These are phyloP conservation scores for Drosophila siamana DNA, from an alignment of 2,888 invertebrate species.

Conservation along the genomic window DNA sequence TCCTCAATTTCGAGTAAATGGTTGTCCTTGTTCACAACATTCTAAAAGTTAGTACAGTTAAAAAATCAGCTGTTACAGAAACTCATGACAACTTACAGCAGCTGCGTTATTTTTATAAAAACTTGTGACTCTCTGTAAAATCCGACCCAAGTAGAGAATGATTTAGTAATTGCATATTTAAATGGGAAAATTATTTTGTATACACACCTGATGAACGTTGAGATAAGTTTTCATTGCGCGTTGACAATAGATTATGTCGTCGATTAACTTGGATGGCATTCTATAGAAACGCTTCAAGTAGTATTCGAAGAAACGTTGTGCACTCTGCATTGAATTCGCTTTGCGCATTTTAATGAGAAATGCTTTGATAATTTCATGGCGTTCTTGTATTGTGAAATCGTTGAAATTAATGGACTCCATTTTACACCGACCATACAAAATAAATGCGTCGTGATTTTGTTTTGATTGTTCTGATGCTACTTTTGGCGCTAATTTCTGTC, in stretches of 20 bases:
- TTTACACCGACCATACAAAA: background rate
- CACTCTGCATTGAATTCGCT: conserved; percentile 51
- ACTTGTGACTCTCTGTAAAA: conserved; percentile 48
- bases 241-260: conserved; percentile 69
- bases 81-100: conserved; percentile 45
- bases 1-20: conserved; percentile 57
- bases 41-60: conserved; percentile 32
- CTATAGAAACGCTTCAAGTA: conserved; percentile 66
- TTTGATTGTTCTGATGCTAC: conserved; percentile 41
- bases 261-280: conserved; percentile 48
- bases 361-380: conserved; percentile 60
- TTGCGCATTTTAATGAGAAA: conserved; percentile 63
- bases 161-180: background rate
- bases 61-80: background rate
- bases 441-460: background rate
- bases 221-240: conserved; percentile 56
- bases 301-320: conserved; percentile 58
- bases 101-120: conserved; percentile 32
- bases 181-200: background rate
- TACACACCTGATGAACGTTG: conserved; percentile 55
- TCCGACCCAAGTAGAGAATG: background rate
- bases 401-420: conserved; percentile 70
- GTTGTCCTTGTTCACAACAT: conserved; percentile 30
- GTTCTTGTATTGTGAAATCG: conserved; percentile 57
- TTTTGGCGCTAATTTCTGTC: conserved; percentile 48